phyloP scores from a whole-genome alignment of 2,113 vertebrate genomes.

The Aramus guarauna region DNA sequence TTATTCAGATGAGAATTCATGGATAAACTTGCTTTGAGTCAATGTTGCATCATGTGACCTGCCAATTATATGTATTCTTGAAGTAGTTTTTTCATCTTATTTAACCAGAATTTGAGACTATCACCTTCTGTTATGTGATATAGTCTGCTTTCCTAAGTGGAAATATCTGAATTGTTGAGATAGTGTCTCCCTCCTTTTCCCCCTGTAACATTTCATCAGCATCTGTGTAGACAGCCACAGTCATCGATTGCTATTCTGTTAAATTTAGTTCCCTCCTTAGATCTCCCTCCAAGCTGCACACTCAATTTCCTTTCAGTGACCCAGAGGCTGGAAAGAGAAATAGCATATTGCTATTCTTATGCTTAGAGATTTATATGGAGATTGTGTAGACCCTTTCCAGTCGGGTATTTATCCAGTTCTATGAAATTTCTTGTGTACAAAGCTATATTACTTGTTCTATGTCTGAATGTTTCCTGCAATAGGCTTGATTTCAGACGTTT shows the following conservation, averaged over 20 bases:
- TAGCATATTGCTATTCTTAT: neutral
- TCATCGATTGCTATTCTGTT: neutral
- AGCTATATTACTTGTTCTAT: neutral
- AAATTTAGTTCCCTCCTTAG: neutral
- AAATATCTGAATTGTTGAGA: neutral
- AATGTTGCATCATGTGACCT: neutral
- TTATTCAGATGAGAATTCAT: neutral
- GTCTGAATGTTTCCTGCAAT: neutral
- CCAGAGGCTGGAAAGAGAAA: neutral
- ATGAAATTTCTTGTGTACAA: neutral
- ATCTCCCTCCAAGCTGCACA: neutral
- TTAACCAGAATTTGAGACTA: neutral
- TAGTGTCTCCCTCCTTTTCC: neutral
- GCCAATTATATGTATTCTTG: neutral
- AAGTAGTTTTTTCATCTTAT: neutral
- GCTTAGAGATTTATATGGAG: neutral
- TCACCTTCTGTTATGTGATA: neutral
- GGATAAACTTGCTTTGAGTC: neutral
- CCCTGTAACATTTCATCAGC: neutral
- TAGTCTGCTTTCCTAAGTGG: neutral
- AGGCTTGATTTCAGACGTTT: neutral
- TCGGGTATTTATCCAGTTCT: neutral
- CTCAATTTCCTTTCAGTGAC: neutral
- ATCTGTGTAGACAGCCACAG: neutral
- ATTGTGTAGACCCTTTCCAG: neutral